Percentiles rank a stretch among this genome's conserved stretches.
phyloP scores from a whole-genome alignment of 1,140 invertebrate species.

The Ips typographus region DNA sequence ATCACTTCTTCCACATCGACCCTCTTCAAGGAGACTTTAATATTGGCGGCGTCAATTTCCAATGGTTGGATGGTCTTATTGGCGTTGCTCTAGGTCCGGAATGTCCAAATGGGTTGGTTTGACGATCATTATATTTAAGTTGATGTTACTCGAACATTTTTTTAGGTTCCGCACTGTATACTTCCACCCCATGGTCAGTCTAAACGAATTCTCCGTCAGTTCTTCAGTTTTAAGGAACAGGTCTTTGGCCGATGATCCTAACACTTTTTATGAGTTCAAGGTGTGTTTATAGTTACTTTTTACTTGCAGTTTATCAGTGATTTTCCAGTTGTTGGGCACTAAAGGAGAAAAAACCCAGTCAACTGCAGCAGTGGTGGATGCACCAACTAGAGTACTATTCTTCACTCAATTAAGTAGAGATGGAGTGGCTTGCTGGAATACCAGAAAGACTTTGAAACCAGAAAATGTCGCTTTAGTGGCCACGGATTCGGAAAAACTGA shows the following conservation, averaged over 20 bases:
- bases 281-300: constrained; percentile 34
- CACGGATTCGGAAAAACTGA: constrained; percentile 58
- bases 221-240: constrained; percentile 71
- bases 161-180: constrained; percentile 64
- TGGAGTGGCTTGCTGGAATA: constrained; percentile 72
- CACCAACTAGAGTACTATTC: constrained; percentile 61
- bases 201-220: constrained; percentile 72
- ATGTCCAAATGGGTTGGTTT: constrained; percentile 39
- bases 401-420: constrained; percentile 67
- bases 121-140: not conserved
- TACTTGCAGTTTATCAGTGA: not conserved
- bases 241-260: constrained; percentile 52
- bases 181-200: constrained; percentile 74
- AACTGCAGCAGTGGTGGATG: constrained; percentile 63
- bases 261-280: constrained; percentile 46
- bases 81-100: constrained; percentile 59
- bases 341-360: constrained; percentile 63
- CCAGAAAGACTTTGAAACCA: constrained; percentile 56
- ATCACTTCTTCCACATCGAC: constrained; percentile 82
- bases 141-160: constrained; percentile 4
- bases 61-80: constrained; percentile 77
- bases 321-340: constrained; percentile 59
- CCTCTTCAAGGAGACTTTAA: constrained; percentile 71
- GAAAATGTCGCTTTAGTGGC: constrained; percentile 61
- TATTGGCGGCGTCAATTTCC: constrained; percentile 71